A percentile compares a stretch with the other conserved stretches of the same genome.
Evolutionary conservation across 2,888 invertebrate species (phyloP).

Genomic region (Taenaris catops): DNA sequence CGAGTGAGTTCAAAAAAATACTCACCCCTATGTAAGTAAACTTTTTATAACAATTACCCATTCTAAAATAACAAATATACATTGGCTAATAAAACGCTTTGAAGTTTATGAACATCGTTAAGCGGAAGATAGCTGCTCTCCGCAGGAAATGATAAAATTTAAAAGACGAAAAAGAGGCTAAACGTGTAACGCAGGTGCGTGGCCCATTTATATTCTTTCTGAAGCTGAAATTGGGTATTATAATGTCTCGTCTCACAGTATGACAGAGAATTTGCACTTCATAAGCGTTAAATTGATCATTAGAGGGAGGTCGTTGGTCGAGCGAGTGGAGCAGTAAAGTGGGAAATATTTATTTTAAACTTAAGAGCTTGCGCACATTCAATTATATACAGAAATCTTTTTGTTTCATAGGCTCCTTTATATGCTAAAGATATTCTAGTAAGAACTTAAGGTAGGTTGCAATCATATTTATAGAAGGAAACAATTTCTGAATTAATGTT

Average conservation of each 20-base stretch:
- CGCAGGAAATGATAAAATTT: conserved; percentile 32
- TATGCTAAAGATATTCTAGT: too few species aligned
- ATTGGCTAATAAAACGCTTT: background rate
- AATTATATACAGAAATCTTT: background rate
- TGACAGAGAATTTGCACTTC: conserved; percentile 76
- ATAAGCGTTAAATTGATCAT: conserved; percentile 75
- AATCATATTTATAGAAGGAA: too few species aligned
- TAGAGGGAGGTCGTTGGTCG: conserved; percentile 33
- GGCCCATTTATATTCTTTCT: conserved; percentile 65
- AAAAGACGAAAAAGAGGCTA: conserved; percentile 27
- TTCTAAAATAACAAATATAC: too few species aligned
- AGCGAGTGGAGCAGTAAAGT: conserved; percentile 58
- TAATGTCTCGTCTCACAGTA: conserved; percentile 65
- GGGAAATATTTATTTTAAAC: conserved; percentile 58
- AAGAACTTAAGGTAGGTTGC: too few species aligned
- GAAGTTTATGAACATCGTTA: conserved; percentile 24
- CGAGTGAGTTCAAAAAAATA: too few species aligned
- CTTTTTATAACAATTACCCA: background rate
- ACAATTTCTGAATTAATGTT: too few species aligned
- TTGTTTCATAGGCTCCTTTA: too few species aligned
- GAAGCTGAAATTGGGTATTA: conserved; percentile 69
- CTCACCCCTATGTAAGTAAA: background rate
- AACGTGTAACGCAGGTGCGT: conserved; percentile 23
- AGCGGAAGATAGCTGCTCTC: conserved; percentile 24
- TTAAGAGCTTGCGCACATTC: conserved; percentile 26